Percentiles rank a stretch among this genome's conserved stretches.
These are phyloP conservation scores for Corythornis madagascariensis DNA, from an alignment of 2,113 vertebrate genomes.

Conservation along the genomic window DNA sequence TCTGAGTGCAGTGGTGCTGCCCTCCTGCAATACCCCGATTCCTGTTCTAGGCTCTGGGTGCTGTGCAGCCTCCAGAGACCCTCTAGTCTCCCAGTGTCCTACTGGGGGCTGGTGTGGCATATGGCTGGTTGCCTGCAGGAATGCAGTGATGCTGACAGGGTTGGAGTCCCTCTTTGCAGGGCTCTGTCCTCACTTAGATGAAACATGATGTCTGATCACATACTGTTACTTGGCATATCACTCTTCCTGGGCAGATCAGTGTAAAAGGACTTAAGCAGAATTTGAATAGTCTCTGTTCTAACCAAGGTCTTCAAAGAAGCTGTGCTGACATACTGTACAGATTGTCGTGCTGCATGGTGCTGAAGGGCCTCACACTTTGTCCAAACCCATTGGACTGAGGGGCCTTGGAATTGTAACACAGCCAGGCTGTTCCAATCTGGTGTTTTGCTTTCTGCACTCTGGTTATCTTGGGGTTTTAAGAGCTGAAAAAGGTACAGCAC, in stretches of 20 bases:
- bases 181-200: constrained; percentile 64
- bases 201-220: constrained; percentile 77
- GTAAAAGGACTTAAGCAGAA: neutral
- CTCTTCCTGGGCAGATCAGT: neutral
- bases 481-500: neutral
- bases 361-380: neutral
- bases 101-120: neutral
- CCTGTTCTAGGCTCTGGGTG: constrained; percentile 70
- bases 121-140: constrained; percentile 27
- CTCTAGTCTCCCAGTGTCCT: constrained; percentile 65
- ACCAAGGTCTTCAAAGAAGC: neutral
- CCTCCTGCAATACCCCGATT: constrained; percentile 1
- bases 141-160: neutral
- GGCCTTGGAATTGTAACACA: neutral
- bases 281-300: neutral
- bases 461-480: neutral
- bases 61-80: neutral
- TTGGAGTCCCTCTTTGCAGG: constrained; percentile 21
- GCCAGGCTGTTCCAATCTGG: neutral
- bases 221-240: neutral
- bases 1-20: constrained; percentile 68
- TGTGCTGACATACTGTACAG: neutral
- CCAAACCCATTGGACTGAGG: neutral
- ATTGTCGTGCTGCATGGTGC: neutral
- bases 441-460: neutral